A percentile compares a stretch with the other conserved stretches of the same genome.
phyloP scores from a whole-genome alignment of 1,140 invertebrate species.

The Eurosta solidaginis region DNA sequence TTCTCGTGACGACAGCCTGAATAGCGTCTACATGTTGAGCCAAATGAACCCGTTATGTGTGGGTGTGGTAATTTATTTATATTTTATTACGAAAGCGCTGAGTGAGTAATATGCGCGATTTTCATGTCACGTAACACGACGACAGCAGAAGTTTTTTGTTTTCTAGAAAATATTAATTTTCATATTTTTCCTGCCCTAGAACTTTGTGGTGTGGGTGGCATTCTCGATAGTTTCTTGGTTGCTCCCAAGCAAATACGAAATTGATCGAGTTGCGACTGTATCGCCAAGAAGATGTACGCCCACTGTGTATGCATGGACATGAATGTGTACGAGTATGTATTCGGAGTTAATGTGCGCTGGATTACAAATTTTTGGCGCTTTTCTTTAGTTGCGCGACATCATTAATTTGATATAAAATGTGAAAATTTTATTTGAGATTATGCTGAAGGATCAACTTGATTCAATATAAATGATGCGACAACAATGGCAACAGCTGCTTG shows the following conservation, averaged over 20 bases:
- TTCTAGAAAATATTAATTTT: background rate
- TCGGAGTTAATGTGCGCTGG: background rate
- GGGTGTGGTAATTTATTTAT: background rate
- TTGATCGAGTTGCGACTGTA: background rate
- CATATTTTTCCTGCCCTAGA: background rate
- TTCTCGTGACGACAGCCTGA: background rate
- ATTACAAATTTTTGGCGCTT: background rate
- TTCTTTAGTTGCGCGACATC: background rate
- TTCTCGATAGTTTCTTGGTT: background rate
- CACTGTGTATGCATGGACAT: too few species aligned
- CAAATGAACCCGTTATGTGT: background rate
- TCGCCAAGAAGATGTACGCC: background rate
- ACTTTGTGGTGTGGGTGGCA: too few species aligned
- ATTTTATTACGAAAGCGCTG: background rate
- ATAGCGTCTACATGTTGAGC: background rate
- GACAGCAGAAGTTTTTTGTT: background rate
- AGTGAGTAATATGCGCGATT: too few species aligned
- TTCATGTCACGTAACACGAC: conserved; percentile 17
- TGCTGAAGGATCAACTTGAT: background rate
- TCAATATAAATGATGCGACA: background rate
- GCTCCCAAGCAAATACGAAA: background rate
- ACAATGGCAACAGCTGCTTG: background rate
- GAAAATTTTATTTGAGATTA: background rate
- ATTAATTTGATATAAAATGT: background rate
- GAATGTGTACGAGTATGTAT: background rate